Base-by-base conservation (phyloP, 2,113 vertebrate species). In the Brachirus orientalis region DNA sequence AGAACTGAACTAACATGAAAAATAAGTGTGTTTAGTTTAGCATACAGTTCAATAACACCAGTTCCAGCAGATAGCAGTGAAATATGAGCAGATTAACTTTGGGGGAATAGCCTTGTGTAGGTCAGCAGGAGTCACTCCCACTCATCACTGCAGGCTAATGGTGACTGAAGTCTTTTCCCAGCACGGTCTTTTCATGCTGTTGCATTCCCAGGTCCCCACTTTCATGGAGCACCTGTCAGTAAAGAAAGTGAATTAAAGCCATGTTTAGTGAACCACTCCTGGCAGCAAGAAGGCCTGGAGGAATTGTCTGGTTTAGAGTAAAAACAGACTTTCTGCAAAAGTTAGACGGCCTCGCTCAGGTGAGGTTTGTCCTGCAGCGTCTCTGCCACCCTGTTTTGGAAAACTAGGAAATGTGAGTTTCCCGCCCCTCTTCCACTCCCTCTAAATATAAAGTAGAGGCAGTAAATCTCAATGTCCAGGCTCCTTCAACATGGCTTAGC, bases 291-390 rank as follows among this genome's bases (percentile, higher is more conserved):
- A 69, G 80, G 83, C 48, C 81, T 73, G 62, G 72, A 88, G 88
- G 88, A 90, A 88, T 75, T 56, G 84, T 85, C 85, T 88, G 88
- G 77, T 85, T 84, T 87, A 56, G 78, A 88, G 65, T 76, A 47
- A 89, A 89, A 92, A 87, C 68, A 77, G 69, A 65, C 61, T 36
- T 47, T 77, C 53, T 73, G 75, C 72, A 68, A 75, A 56, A 72
- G 65, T 59, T 70, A 69, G 73, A 56, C 16, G n/a, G 48, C 35
- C 70, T 66, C 0, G n/a, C 75, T 73, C 80, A 83, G 81, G 75
- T 86, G 81, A 82, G 78, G 84, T 80, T 75, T 41, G 61, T 73
- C 80, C 63, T 10, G 56, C 36, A 7, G 60, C 47, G 38, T 48
- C 36, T 12, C 45, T 66, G 46, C 46, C 68, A 65, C 51, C 53